phyloP scores from a whole-genome alignment of 2,797 vertebrate species.

The Hypotaenidia okinawae region DNA sequence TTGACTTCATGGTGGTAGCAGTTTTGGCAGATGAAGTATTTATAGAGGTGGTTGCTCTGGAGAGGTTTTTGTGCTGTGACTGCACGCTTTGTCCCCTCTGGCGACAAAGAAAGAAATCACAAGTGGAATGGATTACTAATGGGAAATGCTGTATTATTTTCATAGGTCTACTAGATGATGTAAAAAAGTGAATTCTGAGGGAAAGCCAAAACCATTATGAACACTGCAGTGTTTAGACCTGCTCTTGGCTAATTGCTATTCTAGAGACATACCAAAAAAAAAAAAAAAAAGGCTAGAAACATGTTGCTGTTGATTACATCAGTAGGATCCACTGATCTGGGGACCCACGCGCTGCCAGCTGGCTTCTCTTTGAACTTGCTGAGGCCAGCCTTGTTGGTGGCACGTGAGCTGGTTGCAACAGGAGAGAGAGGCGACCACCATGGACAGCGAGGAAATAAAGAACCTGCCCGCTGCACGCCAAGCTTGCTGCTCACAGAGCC shows the following conservation, averaged over 20 bases:
- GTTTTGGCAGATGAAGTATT: neutral
- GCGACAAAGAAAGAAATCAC: neutral
- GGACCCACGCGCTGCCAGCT: neutral
- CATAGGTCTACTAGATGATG: neutral
- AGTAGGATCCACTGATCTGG: neutral
- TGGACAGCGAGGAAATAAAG: neutral
- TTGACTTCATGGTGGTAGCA: neutral
- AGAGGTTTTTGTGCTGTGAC: neutral
- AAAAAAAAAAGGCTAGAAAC: neutral
- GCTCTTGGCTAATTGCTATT: neutral
- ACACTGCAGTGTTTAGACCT: neutral
- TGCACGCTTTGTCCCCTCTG: neutral
- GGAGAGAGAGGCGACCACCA: neutral
- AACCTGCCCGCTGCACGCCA: neutral
- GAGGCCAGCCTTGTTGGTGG: neutral
- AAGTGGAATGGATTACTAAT: neutral
- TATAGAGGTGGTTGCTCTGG: neutral
- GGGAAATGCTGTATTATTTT: conserved; percentile 13
- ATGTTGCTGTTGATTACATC: neutral
- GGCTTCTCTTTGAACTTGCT: conserved; percentile 14
- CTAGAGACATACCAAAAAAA: neutral
- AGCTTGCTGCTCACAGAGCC: neutral
- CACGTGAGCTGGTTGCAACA: neutral
- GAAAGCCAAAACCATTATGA: neutral
- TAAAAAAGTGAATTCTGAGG: neutral